These are phyloP conservation scores for Philotrypesis tridentata DNA, from an alignment of 1,140 invertebrate species.

Conservation along the genomic window DNA sequence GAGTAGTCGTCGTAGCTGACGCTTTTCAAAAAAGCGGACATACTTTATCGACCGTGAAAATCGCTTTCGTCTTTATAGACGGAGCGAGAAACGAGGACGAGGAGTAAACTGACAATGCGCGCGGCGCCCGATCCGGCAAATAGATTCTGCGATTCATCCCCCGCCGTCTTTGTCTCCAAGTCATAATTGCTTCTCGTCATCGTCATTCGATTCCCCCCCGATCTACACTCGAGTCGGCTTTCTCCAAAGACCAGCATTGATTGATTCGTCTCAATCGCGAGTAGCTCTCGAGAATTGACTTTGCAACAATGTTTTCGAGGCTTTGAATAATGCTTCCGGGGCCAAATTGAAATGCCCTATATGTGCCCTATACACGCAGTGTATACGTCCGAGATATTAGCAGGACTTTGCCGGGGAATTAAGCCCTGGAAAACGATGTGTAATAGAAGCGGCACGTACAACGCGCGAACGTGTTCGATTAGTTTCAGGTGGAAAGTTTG, in stretches of 20 bases:
- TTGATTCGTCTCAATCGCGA: too few relatives aligned
- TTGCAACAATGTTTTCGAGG: too few relatives aligned
- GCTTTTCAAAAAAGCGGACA: conserved; percentile 34
- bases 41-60: conserved; percentile 46
- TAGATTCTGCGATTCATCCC: background rate
- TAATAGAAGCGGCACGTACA: conserved; percentile 32
- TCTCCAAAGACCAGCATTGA: too few relatives aligned
- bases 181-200: background rate
- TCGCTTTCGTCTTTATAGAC: conserved; percentile 37
- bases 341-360: background rate
- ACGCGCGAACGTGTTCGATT: conserved; percentile 26
- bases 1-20: background rate
- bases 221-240: too few relatives aligned
- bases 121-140: background rate
- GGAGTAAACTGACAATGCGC: conserved; percentile 22
- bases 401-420: background rate
- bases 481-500: conserved; percentile 25
- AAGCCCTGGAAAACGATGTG: conserved; percentile 15
- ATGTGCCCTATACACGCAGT: too few relatives aligned
- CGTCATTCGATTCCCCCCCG: too few relatives aligned
- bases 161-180: background rate
- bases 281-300: too few relatives aligned
- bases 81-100: conserved; percentile 8
- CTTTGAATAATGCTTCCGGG: too few relatives aligned
- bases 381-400: conserved; percentile 4